Conservation (phyloP, 2,113 vertebrate species). For the Ceyx cyanopectus region DNA sequence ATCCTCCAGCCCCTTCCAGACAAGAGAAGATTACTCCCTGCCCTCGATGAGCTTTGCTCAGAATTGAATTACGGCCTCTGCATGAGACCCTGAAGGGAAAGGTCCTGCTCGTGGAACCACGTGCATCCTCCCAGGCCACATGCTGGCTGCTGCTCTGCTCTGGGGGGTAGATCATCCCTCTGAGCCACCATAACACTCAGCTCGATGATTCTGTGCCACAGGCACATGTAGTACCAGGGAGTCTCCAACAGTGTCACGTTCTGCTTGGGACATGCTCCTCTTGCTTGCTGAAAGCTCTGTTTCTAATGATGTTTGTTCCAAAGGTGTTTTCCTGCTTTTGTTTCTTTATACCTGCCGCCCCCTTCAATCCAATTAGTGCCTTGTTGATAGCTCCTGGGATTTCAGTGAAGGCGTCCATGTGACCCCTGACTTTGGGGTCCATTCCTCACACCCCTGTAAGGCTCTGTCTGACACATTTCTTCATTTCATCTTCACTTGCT, state of each 20-base stretch:
- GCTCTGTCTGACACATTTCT: conserved; percentile 31
- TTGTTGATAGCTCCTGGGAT: conserved; percentile 13
- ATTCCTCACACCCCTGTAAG: background rate
- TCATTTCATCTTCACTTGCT: conserved; percentile 8
- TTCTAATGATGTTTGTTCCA: conserved; percentile 12
- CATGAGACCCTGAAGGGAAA: background rate
- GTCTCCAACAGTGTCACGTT: accelerated
- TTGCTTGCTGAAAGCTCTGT: background rate
- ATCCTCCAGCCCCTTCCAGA: background rate
- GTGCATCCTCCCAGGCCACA: accelerated
- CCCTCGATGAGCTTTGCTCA: background rate
- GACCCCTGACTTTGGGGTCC: conserved; percentile 43
- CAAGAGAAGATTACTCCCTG: background rate
- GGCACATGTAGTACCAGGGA: too few species aligned
- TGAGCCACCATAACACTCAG: background rate
- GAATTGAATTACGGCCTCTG: background rate
- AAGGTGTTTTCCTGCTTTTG: conserved; percentile 23
- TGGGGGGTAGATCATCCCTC: accelerated
- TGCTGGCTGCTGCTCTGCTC: accelerated
- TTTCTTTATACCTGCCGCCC: background rate
- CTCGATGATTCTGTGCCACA: accelerated
- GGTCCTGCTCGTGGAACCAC: background rate
- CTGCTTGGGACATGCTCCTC: background rate
- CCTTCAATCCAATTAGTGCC: conserved; percentile 65
- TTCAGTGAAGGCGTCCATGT: background rate